Evolutionary conservation across 1,140 invertebrate species (phyloP), one percentile per base, ranked within the genome.

Genomic region (Drosophila mojavensis): DNA sequence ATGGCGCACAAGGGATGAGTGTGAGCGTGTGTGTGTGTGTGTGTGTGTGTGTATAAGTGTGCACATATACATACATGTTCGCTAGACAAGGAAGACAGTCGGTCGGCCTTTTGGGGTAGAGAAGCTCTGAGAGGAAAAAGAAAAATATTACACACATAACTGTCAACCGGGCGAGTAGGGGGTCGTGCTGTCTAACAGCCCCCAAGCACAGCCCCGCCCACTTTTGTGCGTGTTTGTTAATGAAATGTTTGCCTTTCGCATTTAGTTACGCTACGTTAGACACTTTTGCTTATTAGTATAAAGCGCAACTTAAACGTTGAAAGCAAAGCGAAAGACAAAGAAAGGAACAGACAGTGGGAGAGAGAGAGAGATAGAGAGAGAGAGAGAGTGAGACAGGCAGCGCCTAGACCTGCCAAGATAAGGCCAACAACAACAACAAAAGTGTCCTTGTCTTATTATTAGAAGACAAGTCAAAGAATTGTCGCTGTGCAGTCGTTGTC

Each of bases 271-370:
- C 83, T 88, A 88, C 73, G 83, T 88, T 88, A 86, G 84, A 89
- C 83, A 86, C 83, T 89, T 86, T 89, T 86, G 83, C 83, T 86
- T 89, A 89, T 88, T 89, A 89, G 83, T 88, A 83, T 78, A 82
- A 82, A 86, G 83, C 83, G 79, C 75, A 88, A 76, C 85, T 88
- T 86, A 86, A 86, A 79, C 77, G 80, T 54, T 59, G 69, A 61
- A 70, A 65, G 51, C 61, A 69, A 74, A 30, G 70, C 66, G 63
- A 47, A 55, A 74, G 45, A 70, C 48, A 62, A 55, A 50, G 30
- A 75, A 39, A 66, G 45, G 45, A 28, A 76, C 39, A 41, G 20
- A 50, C 36, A 51, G 24, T 17, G 20, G n/a, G 43, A 47, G 41
- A 11, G 15, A 43, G 28, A 36, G 3, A 47, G 50, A 48, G 41